A percentile compares a stretch with the other conserved stretches of the same genome.
Evolutionary conservation across 1,140 invertebrate species (phyloP).

Genomic region (Hyles euphorbiae): DNA sequence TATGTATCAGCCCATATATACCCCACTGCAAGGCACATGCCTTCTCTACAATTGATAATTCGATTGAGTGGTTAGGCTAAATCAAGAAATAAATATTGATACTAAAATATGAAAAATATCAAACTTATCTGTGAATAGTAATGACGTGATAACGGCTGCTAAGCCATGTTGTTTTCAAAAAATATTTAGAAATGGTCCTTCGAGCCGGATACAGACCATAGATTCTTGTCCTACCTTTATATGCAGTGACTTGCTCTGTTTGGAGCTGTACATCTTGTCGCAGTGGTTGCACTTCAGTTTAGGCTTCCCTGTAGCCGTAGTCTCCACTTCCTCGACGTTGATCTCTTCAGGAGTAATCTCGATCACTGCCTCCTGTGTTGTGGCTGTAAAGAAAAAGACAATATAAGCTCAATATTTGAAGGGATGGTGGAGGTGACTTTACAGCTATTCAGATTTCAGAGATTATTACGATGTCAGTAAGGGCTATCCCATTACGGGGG

Average conservation of each 20-base stretch:
- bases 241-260: conserved; percentile 77
- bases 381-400: not conserved
- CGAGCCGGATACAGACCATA: not conserved
- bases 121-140: too few relatives aligned
- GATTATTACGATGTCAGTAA: not conserved
- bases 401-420: too few relatives aligned
- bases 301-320: conserved; percentile 16
- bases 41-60: too few relatives aligned
- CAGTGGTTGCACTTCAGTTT: conserved; percentile 74
- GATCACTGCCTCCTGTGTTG: not conserved
- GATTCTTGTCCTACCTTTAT: conserved; percentile 51
- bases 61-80: too few relatives aligned
- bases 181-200: not conserved
- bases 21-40: too few relatives aligned
- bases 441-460: not conserved
- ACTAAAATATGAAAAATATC: too few relatives aligned
- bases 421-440: not conserved
- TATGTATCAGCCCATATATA: too few relatives aligned
- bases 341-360: conserved; percentile 9
- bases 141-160: too few relatives aligned
- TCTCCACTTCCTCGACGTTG: conserved; percentile 10
- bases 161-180: too few relatives aligned
- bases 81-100: too few relatives aligned
- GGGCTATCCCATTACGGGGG: not conserved
- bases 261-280: conserved; percentile 75